These are phyloP conservation scores for Sebastes steindachneri DNA, from an alignment of 2,797 vertebrate species.

Conservation along the genomic window DNA sequence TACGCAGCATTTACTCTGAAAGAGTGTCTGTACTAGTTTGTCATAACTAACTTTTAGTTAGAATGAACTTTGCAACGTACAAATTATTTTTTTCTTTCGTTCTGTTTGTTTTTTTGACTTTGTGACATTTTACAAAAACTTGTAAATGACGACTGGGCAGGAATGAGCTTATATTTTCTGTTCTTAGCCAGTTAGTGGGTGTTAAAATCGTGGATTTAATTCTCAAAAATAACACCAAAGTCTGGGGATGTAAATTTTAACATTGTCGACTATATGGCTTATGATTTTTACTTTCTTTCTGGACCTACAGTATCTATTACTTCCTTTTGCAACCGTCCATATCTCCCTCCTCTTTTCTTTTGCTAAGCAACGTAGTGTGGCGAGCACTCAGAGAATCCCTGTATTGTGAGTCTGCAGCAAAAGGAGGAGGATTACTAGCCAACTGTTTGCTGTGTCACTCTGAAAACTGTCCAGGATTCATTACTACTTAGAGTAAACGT, in stretches of 20 bases:
- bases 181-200: background rate
- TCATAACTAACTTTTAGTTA: background rate
- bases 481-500: background rate
- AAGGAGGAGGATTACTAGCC: conserved; percentile 41
- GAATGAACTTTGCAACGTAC: background rate
- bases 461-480: conserved; percentile 3
- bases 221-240: background rate
- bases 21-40: background rate
- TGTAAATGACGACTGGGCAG: background rate
- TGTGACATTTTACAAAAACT: background rate
- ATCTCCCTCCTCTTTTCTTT: conserved; percentile 1
- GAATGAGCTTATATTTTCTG: background rate
- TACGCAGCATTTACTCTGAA: conserved; percentile 2
- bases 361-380: background rate
- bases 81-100: background rate
- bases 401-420: conserved; percentile 33
- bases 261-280: background rate
- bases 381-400: conserved; percentile 4
- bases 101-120: background rate
- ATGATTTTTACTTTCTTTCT: background rate
- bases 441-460: conserved; percentile 53
- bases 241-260: background rate
- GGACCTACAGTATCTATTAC: background rate
- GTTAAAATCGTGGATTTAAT: background rate
- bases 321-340: background rate